Percentiles rank a stretch among this genome's conserved stretches.
Evolutionary conservation across 2,888 invertebrate genomes (phyloP).

Genomic region (Drosophila borborema): DNA sequence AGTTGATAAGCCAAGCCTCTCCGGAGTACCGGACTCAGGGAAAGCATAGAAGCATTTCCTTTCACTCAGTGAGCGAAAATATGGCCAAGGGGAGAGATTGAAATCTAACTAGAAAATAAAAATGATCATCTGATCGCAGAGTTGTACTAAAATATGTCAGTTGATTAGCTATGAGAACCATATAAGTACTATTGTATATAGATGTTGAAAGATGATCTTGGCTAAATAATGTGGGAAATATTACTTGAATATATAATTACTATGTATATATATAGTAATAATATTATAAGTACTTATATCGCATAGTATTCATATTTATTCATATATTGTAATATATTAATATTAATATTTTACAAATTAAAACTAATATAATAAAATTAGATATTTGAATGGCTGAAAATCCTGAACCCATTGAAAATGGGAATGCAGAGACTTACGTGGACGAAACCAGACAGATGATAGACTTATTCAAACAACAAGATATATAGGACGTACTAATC

Average conservation of each 20-base stretch:
- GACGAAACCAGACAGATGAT: neutral
- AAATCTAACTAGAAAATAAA: conserved; percentile 4
- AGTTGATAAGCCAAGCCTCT: conserved; percentile 49
- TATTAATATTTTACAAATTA: no score
- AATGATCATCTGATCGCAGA: conserved; percentile 10
- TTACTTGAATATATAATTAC: no score
- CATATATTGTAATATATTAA: no score
- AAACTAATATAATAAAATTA: no score
- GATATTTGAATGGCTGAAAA: no score
- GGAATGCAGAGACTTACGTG: neutral
- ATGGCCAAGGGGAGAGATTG: neutral
- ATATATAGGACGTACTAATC: neutral
- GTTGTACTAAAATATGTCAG: neutral
- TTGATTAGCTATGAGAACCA: neutral
- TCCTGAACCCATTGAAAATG: no score
- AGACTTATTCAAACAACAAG: neutral
- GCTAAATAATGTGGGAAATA: neutral
- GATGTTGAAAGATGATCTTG: no score
- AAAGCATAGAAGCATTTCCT: conserved; percentile 47
- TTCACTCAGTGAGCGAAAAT: conserved; percentile 8
- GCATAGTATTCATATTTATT: no score
- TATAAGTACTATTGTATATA: neutral
- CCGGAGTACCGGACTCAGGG: conserved; percentile 11
- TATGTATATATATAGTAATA: no score
- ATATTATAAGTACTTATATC: no score